Percentiles rank a stretch among this genome's conserved stretches.
These are phyloP conservation scores for Rhineura floridana DNA, from an alignment of 2,113 vertebrate genomes.

Conservation along the genomic window DNA sequence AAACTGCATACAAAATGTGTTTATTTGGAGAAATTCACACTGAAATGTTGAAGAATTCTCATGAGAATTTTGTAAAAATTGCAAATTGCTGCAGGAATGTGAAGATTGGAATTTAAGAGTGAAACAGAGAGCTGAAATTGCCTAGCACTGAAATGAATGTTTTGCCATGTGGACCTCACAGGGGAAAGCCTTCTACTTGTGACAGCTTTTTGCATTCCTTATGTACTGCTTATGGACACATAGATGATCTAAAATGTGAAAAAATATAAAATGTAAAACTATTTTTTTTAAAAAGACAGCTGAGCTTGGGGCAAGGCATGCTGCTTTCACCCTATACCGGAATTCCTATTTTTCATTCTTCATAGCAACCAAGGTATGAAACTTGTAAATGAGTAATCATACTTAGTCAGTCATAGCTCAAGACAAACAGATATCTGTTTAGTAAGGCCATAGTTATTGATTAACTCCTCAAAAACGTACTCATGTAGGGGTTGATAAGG, in stretches of 20 bases:
- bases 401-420: neutral
- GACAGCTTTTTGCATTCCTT: neutral
- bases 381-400: conserved; percentile 1
- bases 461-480: conserved; percentile 69
- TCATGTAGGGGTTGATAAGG: conserved; percentile 57
- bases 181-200: neutral
- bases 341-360: conserved; percentile 1
- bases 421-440: neutral
- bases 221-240: neutral
- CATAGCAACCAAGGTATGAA: conserved; percentile 40
- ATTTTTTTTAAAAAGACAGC: neutral
- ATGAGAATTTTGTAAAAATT: too few relatives aligned
- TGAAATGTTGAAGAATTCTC: too few relatives aligned
- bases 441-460: conserved; percentile 56
- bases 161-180: too few relatives aligned
- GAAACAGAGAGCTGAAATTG: too few relatives aligned
- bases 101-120: too few relatives aligned
- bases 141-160: too few relatives aligned
- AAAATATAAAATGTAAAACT: neutral
- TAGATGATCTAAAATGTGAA: neutral
- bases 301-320: neutral
- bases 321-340: neutral
- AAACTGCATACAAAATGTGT: too few relatives aligned
- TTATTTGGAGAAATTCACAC: too few relatives aligned
- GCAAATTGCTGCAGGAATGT: too few relatives aligned